Base-by-base conservation (phyloP, 2,797 vertebrate species). In the Hydrocynus forskahlii region DNA sequence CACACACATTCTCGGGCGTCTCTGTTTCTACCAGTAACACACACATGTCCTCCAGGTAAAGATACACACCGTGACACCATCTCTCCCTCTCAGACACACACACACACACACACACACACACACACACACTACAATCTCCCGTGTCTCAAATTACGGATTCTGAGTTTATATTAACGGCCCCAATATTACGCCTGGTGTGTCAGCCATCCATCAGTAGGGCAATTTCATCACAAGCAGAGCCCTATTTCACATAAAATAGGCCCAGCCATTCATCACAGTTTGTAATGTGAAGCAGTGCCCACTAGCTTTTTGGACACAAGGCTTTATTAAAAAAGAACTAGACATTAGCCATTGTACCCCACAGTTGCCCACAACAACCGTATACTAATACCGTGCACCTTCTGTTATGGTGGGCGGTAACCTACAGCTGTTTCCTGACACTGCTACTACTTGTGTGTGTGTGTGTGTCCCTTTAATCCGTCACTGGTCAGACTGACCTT, bases 191-290 rank as follows among this genome's bases (percentile, higher is more conserved):
- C 21, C 19, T 38, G 50, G 12, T 14, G 2, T 79, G 83, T 29
- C 83, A 78, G 83, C 62, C 70, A 80, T 80, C 81, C 82, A 84
- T 86, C 78, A 84, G 25, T 54, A 25, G 38, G 35, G 71, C 76
- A 75, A 68, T 76, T 80, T 80, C 48, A 75, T 78, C 75, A 77
- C 57, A 19, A 76, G 63, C 75, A 74, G 52, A 75, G 35, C 19
- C 29, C 69, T 12, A 71, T 72, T 78, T 86, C 78, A 63, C 59
- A 67, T 75, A 43, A 70, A 80, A 80, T 75, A 75, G 74, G 50
- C 19, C 4, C 21, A 14, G 77, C 48, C 4, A 80, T 86, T 82
- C 35, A 78, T 84, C 78, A 82, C 52, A 12, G 2, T 19, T 68
- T 1, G 14, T 63, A 66, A 64, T 63, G 17, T 70, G 48, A 57